These are phyloP conservation scores for Sus scrofa DNA, from an alignment of 2,113 vertebrate genomes.

Conservation along the genomic window T2T-Sscrofa CM000816.6:94552001-94552500, in stretches of 20 bases:
- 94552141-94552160: neutral
- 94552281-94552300: constrained; percentile 7
- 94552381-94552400: neutral
- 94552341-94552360: neutral
- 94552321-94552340: neutral
- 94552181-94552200: neutral
- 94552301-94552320: neutral
- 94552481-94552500: constrained; percentile 13
- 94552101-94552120: neutral
- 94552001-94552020: no score
- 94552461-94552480: neutral
- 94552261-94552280: neutral
- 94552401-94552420: neutral
- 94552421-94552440: neutral
- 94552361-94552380: neutral
- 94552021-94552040: no score
- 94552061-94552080: neutral
- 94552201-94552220: neutral
- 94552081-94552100: constrained; percentile 33
- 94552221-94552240: neutral
- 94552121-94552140: neutral
- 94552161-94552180: neutral
- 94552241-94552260: constrained; percentile 25
- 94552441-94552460: constrained; percentile 48
- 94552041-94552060: no score